These are phyloP conservation scores for Rhinoptilus africanus DNA, from an alignment of 2,113 vertebrate species.

Conservation along the genomic window DNA sequence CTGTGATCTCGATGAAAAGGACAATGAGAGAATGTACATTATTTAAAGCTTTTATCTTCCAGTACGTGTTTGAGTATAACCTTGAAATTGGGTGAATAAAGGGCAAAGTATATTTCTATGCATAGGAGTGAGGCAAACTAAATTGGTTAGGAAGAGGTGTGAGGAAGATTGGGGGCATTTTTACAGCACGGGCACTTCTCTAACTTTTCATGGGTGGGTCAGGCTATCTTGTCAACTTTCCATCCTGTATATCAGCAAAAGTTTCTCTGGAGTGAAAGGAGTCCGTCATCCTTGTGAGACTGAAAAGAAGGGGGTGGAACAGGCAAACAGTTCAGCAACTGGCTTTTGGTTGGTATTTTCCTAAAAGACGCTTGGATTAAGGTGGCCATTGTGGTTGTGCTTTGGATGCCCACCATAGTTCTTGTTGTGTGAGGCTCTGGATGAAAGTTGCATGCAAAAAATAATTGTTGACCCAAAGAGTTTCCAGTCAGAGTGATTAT, in stretches of 20 bases:
- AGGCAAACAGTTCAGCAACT: neutral
- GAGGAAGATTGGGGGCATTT: neutral
- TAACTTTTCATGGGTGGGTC: neutral
- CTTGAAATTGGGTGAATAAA: constrained; percentile 65
- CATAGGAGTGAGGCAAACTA: neutral
- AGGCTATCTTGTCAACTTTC: neutral
- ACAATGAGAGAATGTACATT: constrained; percentile 46
- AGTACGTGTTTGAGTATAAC: constrained; percentile 50
- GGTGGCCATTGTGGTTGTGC: neutral
- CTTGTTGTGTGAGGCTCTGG: neutral
- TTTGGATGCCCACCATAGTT: neutral
- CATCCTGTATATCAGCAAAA: neutral
- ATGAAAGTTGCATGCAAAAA: neutral
- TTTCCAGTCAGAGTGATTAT: neutral
- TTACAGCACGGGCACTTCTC: neutral
- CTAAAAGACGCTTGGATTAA: neutral
- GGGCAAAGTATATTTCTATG: constrained; percentile 35
- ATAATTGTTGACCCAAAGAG: neutral
- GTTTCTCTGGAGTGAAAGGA: neutral
- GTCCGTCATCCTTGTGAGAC: neutral
- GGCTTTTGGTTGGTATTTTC: neutral
- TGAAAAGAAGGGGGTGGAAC: neutral
- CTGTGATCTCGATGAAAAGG: constrained; percentile 65
- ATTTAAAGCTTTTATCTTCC: constrained; percentile 65
- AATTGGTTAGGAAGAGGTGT: constrained; percentile 26